phyloP scores from a whole-genome alignment of 2,797 vertebrate genomes.

The Sus cebifrons region DNA sequence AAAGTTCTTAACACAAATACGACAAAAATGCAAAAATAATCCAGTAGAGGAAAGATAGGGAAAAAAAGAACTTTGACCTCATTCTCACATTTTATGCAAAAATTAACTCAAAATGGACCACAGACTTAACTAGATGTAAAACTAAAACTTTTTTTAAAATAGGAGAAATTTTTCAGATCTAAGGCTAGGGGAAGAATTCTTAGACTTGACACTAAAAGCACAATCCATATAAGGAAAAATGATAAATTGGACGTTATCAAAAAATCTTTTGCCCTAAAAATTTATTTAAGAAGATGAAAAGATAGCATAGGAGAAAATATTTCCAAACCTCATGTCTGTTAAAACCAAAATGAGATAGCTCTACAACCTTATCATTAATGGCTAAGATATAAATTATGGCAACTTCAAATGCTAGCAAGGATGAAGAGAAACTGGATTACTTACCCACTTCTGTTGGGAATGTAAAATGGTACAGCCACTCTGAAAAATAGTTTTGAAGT shows the following conservation, averaged over 20 bases:
- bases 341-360: not conserved
- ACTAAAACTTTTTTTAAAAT: not conserved
- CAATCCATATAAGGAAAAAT: not conserved
- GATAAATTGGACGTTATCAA: not conserved
- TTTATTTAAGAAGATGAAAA: not conserved
- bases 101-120: not conserved
- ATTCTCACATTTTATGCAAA: constrained; percentile 6
- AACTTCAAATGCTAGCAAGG: not conserved
- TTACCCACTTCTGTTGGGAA: not conserved
- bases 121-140: not conserved
- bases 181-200: not conserved
- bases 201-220: not conserved
- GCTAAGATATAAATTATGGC: not conserved
- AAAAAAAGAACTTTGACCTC: not conserved
- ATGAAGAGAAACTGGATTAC: not conserved
- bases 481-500: not conserved
- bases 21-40: not conserved
- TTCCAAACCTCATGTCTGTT: not conserved
- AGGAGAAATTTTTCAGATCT: not conserved
- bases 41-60: not conserved
- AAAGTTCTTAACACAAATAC: not conserved
- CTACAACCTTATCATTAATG: not conserved
- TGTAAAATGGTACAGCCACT: not conserved
- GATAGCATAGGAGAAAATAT: not conserved
- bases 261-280: not conserved